Evolutionary conservation across 1,140 invertebrate species (phyloP).

Genomic region (Paraescarpia echinospica): DNA sequence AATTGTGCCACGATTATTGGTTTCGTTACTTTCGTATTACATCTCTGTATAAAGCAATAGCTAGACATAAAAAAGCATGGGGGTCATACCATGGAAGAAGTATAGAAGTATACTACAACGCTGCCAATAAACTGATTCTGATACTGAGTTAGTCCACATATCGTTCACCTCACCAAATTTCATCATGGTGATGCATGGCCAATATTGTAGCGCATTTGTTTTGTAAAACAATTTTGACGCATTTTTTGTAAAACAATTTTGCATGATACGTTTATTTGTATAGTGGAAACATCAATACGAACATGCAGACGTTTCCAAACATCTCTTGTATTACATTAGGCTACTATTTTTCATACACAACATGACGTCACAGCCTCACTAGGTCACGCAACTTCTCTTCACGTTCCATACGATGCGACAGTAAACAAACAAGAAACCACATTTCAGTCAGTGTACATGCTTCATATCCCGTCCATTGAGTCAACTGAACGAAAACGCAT

Average conservation of each 20-base stretch:
- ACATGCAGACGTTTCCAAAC: not conserved
- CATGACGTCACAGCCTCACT: not conserved
- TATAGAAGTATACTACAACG: no score
- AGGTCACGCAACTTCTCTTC: not conserved
- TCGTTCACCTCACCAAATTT: no score
- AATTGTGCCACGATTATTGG: no score
- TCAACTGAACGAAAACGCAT: not conserved
- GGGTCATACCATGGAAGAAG: no score
- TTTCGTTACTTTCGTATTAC: no score
- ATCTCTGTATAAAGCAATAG: no score
- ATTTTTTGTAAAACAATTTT: not conserved
- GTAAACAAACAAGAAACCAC: not conserved
- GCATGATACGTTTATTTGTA: not conserved
- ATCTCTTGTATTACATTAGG: not conserved
- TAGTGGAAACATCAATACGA: not conserved
- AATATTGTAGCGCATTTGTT: no score
- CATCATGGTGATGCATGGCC: no score
- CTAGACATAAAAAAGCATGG: no score
- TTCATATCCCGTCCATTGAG: not conserved
- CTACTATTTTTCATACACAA: not conserved
- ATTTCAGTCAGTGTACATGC: not conserved
- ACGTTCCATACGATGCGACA: not conserved
- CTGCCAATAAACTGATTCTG: no score
- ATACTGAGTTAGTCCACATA: no score
- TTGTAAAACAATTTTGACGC: not conserved